phyloP scores from a whole-genome alignment of 2,888 invertebrate genomes.

The Nomada hirtipes region DNA sequence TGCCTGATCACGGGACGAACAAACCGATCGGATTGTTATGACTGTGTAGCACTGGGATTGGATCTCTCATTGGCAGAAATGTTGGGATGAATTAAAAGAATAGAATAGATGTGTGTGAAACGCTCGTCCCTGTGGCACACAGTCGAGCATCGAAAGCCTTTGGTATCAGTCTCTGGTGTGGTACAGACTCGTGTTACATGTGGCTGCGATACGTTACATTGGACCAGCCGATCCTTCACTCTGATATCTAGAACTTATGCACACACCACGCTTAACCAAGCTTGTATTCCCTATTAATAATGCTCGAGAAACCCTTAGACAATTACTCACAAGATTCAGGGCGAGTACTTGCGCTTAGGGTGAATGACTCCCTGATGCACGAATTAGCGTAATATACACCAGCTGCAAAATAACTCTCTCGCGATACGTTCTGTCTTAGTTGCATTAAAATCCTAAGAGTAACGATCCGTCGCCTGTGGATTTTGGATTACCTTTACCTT shows the following conservation, averaged over 20 bases:
- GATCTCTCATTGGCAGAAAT: slow-evolving; percentile 38
- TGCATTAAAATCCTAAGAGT: background rate
- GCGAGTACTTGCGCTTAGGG: slow-evolving; percentile 68
- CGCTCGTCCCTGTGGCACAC: slow-evolving; percentile 47
- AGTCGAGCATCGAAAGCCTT: slow-evolving; percentile 43
- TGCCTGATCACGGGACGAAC: slow-evolving; percentile 8
- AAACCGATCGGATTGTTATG: slow-evolving; percentile 40
- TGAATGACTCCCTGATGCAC: slow-evolving; percentile 60
- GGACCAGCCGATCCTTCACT: slow-evolving; percentile 64
- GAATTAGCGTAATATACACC: slow-evolving; percentile 51
- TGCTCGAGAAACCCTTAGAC: slow-evolving; percentile 56
- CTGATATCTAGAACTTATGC: slow-evolving; percentile 23
- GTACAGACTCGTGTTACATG: slow-evolving; percentile 21
- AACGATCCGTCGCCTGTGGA: background rate
- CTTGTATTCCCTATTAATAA: slow-evolving; percentile 24
- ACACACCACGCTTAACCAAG: slow-evolving; percentile 48
- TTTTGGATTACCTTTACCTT: background rate
- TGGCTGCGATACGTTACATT: slow-evolving; percentile 69
- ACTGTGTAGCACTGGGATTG: slow-evolving; percentile 61
- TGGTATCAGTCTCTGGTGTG: slow-evolving; percentile 28
- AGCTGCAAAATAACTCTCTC: slow-evolving; percentile 43
- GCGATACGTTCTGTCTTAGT: slow-evolving; percentile 31
- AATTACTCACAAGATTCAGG: slow-evolving; percentile 69
- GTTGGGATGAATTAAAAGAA: slow-evolving; percentile 11
- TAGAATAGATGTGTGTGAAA: slow-evolving; percentile 14